These are phyloP conservation scores for Lasioglossum pauxillum DNA, from an alignment of 2,888 invertebrate genomes.

Conservation along the genomic window DNA sequence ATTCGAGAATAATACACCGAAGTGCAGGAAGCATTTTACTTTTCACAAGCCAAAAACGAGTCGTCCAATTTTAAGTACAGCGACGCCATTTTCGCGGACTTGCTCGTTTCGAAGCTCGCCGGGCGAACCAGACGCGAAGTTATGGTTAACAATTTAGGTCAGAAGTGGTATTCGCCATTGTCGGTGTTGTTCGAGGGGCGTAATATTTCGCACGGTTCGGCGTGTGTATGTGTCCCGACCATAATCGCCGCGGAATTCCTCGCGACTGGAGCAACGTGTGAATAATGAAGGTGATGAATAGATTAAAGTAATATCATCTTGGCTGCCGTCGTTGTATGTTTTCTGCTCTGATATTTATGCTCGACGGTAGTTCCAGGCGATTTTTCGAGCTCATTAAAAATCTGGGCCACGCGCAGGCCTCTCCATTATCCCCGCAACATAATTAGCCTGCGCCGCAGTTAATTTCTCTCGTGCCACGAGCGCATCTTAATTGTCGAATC, in stretches of 20 bases:
- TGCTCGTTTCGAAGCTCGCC: neutral
- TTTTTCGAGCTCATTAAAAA: slow-evolving; percentile 60
- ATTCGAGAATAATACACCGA: neutral
- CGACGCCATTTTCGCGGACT: neutral
- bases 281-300: slow-evolving; percentile 44
- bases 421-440: slow-evolving; percentile 17
- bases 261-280: slow-evolving; percentile 26
- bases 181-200: neutral
- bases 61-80: no score
- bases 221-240: neutral
- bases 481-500: neutral
- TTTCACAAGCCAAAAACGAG: no score
- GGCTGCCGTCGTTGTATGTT: slow-evolving; percentile 31
- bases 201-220: neutral
- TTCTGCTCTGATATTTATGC: slow-evolving; percentile 61
- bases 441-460: slow-evolving; percentile 40
- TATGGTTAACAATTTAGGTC: neutral
- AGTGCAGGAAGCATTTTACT: neutral
- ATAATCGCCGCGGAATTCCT: slow-evolving; percentile 36
- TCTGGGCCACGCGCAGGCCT: slow-evolving; percentile 47
- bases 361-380: slow-evolving; percentile 32
- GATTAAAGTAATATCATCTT: slow-evolving; percentile 57
- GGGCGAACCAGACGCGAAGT: neutral
- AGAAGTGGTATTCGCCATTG: neutral
- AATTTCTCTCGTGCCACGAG: slow-evolving; percentile 14